A percentile compares a stretch with the other conserved stretches of the same genome.
These are phyloP conservation scores for Mycalesis mineus DNA, from an alignment of 2,888 invertebrate genomes.

Conservation along the genomic window DNA sequence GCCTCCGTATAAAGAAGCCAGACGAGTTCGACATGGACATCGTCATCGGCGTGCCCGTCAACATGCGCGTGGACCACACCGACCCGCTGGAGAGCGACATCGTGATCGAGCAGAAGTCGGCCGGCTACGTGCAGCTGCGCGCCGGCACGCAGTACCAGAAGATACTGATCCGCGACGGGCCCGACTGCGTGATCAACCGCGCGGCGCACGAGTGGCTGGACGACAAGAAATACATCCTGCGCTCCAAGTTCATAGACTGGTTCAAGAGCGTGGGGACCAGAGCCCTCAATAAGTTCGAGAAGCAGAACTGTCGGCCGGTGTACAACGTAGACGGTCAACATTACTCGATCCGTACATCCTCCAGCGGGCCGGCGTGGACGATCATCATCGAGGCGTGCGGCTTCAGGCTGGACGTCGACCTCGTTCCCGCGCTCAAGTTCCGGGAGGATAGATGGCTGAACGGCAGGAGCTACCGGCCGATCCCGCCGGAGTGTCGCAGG, in stretches of 20 bases:
- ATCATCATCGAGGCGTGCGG: constrained; percentile 52
- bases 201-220: constrained; percentile 60
- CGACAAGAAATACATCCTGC: constrained; percentile 53
- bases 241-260: constrained; percentile 72
- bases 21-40: constrained; percentile 79
- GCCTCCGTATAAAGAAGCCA: constrained; percentile 69
- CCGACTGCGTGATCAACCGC: constrained; percentile 51
- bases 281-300: constrained; percentile 52
- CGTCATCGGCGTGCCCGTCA: constrained; percentile 69
- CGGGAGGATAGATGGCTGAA: constrained; percentile 61
- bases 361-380: constrained; percentile 77
- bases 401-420: constrained; percentile 66
- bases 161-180: constrained; percentile 42
- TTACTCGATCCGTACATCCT: constrained; percentile 45
- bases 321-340: constrained; percentile 52
- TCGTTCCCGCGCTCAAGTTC: constrained; percentile 75
- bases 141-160: constrained; percentile 54
- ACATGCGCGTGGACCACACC: constrained; percentile 35
- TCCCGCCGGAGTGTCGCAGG: constrained; percentile 40
- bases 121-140: constrained; percentile 67
- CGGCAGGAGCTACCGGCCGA: constrained; percentile 38
- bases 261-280: constrained; percentile 68
- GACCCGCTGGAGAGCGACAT: constrained; percentile 53
- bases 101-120: constrained; percentile 48
- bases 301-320: constrained; percentile 24